phyloP scores from a whole-genome alignment of 2,113 vertebrate species.

The Rafetus swinhoei region DNA sequence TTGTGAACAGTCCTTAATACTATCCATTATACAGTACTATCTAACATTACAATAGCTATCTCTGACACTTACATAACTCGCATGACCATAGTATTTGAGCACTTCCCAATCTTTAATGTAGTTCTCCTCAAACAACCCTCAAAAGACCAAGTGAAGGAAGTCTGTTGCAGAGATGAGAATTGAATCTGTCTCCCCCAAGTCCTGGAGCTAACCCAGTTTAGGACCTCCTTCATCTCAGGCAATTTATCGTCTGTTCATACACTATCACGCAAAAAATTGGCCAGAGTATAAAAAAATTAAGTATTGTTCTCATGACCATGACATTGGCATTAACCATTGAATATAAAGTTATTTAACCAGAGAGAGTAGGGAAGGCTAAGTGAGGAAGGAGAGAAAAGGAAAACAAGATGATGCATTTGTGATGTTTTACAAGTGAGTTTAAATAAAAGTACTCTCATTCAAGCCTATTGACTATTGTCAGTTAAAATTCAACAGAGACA shows the following conservation, averaged over 20 bases:
- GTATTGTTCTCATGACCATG: conserved; percentile 10
- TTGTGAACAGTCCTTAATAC: neutral
- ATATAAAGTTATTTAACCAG: neutral
- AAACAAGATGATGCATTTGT: conserved; percentile 50
- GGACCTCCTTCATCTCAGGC: neutral
- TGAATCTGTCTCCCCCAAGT: conserved; percentile 14
- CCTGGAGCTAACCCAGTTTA: neutral
- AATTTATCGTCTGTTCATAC: conserved; percentile 27
- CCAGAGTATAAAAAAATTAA: conserved; percentile 20
- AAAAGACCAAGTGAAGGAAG: conserved; percentile 17
- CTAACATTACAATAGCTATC: neutral
- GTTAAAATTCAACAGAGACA: conserved; percentile 70
- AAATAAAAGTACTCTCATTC: conserved; percentile 71
- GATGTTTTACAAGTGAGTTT: conserved; percentile 69
- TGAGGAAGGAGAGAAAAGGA: conserved; percentile 39
- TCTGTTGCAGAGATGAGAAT: neutral
- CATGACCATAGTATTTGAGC: neutral
- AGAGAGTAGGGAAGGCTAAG: conserved; percentile 50
- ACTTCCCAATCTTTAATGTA: neutral
- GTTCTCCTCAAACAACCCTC: neutral
- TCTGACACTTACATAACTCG: neutral
- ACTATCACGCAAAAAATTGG: conserved; percentile 33
- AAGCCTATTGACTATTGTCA: conserved; percentile 73
- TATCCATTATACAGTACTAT: too few relatives aligned
- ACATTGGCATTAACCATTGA: neutral